Conservation (phyloP, 2,888 invertebrate genomes). For the Cryptophagus acutangulus region DNA sequence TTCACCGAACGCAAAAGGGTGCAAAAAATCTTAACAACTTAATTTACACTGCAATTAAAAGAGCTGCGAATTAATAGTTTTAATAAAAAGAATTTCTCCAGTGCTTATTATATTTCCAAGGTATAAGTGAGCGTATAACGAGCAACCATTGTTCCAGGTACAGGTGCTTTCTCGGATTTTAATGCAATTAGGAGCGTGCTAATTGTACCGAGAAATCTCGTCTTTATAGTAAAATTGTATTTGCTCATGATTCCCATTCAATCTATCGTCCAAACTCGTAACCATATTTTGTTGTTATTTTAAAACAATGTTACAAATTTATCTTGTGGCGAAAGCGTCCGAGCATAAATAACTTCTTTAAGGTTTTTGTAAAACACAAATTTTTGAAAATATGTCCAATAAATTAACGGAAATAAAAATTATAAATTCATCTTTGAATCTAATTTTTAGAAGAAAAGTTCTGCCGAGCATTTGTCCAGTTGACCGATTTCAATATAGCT, state of each 20-base stretch:
- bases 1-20: constrained; percentile 1
- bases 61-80: constrained; percentile 6
- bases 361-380: too few relatives aligned
- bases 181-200: constrained; percentile 10
- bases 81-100: constrained; percentile 4
- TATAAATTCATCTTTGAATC: too few relatives aligned
- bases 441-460: too few relatives aligned
- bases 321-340: too few relatives aligned
- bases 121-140: constrained; percentile 7
- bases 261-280: too few relatives aligned
- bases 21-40: not conserved
- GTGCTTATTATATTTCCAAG: constrained; percentile 7
- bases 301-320: too few relatives aligned
- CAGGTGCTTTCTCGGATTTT: constrained; percentile 10
- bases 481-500: too few relatives aligned
- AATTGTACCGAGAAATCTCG: constrained; percentile 9
- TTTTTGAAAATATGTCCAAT: too few relatives aligned
- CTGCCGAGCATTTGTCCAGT: too few relatives aligned
- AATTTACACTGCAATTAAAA: constrained; percentile 2
- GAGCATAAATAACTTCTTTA: too few relatives aligned
- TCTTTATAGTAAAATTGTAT: constrained; percentile 5
- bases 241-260: not conserved
- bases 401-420: too few relatives aligned
- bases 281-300: too few relatives aligned
- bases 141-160: constrained; percentile 7